Evolutionary conservation across 2,888 invertebrate genomes (phyloP).

Genomic region (Oxyscelio sp.): DNA sequence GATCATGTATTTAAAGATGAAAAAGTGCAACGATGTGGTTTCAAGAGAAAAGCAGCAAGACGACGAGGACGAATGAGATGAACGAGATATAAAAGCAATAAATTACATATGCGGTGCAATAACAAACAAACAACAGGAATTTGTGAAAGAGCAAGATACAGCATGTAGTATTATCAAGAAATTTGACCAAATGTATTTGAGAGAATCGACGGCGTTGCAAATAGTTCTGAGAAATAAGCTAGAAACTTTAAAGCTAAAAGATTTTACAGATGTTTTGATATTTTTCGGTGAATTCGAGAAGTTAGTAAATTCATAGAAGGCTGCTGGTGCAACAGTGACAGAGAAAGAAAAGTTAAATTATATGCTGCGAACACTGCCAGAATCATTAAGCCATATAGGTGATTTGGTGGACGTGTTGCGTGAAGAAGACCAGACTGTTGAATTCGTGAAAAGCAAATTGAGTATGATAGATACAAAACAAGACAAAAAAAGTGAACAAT

Average conservation of each 20-base stretch:
- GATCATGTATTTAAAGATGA: slow-evolving; percentile 64
- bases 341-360: slow-evolving; percentile 79
- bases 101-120: slow-evolving; percentile 68
- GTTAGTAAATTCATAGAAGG: slow-evolving; percentile 73
- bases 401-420: slow-evolving; percentile 76
- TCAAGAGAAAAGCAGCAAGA: slow-evolving; percentile 17
- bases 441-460: slow-evolving; percentile 78
- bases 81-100: slow-evolving; percentile 74
- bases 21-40: slow-evolving; percentile 64
- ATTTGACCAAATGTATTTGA: slow-evolving; percentile 74
- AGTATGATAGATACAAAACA: slow-evolving; percentile 57
- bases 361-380: slow-evolving; percentile 77
- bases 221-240: slow-evolving; percentile 65
- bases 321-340: slow-evolving; percentile 73
- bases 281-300: slow-evolving; percentile 67
- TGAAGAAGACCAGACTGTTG: slow-evolving; percentile 75
- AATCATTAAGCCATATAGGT: slow-evolving; percentile 75
- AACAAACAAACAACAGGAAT: slow-evolving; percentile 67
- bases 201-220: slow-evolving; percentile 74
- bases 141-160: slow-evolving; percentile 62
- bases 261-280: slow-evolving; percentile 57
- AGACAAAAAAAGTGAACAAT: slow-evolving; percentile 29
- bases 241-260: slow-evolving; percentile 72
- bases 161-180: slow-evolving; percentile 75
- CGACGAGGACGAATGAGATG: slow-evolving; percentile 55